phyloP scores from a whole-genome alignment of 2,888 invertebrate species.

The Cordilura impudica region DNA sequence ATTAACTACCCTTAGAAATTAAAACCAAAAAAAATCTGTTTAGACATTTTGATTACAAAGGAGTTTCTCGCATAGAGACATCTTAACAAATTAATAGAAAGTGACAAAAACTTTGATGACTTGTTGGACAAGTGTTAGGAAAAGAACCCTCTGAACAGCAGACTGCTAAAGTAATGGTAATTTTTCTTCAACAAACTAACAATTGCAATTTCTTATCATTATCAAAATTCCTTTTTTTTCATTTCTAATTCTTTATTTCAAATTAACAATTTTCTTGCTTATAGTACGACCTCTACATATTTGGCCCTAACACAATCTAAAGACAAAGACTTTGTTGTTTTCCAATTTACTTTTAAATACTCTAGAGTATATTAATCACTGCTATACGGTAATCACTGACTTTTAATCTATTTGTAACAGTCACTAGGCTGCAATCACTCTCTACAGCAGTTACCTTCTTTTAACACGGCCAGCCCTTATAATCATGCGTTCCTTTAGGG shows the following conservation, averaged over 20 bases:
- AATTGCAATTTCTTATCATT: constrained; percentile 46
- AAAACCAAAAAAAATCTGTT: neutral
- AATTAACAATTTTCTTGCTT: constrained; percentile 47
- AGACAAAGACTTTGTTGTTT: constrained; percentile 45
- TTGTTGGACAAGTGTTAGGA: neutral
- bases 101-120: constrained; percentile 41
- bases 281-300: neutral
- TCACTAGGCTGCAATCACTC: neutral
- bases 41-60: neutral
- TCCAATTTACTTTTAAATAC: constrained; percentile 66
- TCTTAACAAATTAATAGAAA: constrained; percentile 41
- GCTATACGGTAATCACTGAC: constrained; percentile 53
- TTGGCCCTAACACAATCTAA: neutral
- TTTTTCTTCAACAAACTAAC: constrained; percentile 14
- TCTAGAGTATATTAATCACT: constrained; percentile 66
- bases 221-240: constrained; percentile 1
- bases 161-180: constrained; percentile 7
- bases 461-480: constrained; percentile 21
- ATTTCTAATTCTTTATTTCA: neutral
- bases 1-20: constrained; percentile 19
- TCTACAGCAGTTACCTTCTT: neutral
- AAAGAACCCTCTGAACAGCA: neutral
- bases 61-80: neutral
- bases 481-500: constrained; percentile 46
- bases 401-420: constrained; percentile 57